Evolutionary conservation across 2,888 invertebrate species (phyloP), one percentile per base, ranked within the genome.

Genomic region (Liopterus haemorrhoidalis): DNA sequence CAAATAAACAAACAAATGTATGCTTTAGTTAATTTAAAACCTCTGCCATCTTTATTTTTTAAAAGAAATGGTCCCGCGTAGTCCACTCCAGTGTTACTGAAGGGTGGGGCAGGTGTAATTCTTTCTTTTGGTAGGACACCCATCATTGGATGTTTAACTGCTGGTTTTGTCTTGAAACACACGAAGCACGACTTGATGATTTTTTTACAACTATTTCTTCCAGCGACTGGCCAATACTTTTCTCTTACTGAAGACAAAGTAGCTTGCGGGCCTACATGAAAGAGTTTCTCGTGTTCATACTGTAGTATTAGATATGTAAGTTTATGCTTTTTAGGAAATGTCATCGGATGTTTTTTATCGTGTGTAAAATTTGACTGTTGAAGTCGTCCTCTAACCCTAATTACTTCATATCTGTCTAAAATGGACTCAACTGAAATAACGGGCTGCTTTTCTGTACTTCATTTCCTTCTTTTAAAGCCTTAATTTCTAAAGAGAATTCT

Each of bases 81-180:
- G 38, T 51, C 51, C 6, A 49, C 3, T 3, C 51, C 49, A 2
- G 31, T 22, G 25, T 35, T 21, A 3, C 8, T 4, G 39, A 52
- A 50, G 3, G 40, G 46, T 38, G 41, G 18, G 1, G 27, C 19
- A 6, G 5, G 3, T 3, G 16, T n/a, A 22, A 39, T 9, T 16
- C 48, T 14, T 4, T 15, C n/a, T 21, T 24, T 30, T 2, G 57
- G 54, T 8, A 57, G 35, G 30, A 52, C 35, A 15, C 54, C 54
- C 57, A 57, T 57, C 1, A 49, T 2, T 41, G 52, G 50, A 0
- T 30, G 15, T 9, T 3, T 6, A 9, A 20, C 8, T 12, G 8
- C 6, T 15, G 35, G 16, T 35, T 16, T 19, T 35, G 18, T 9
- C 25, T 47, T 20, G 15, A 40, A 40, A 31, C 50, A 51, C 3